phyloP scores from a whole-genome alignment of 2,113 vertebrate genomes.

The Clarias magur region DNA sequence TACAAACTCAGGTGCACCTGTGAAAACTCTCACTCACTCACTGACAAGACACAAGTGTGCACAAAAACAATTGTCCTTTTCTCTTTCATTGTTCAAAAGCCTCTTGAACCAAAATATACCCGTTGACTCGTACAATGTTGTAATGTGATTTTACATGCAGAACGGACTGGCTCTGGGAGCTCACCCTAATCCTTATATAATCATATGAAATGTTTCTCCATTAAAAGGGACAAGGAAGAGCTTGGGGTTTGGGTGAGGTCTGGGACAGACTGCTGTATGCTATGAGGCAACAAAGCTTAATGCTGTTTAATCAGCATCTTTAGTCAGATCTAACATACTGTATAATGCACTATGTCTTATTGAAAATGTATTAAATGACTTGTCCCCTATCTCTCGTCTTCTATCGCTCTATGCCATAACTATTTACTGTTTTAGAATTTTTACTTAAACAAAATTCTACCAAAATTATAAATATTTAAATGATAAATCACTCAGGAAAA shows the following conservation, averaged over 20 bases:
- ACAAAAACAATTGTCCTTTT: conserved; percentile 48
- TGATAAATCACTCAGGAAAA: too few relatives aligned
- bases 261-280: background rate
- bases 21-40: conserved; percentile 33
- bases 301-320: background rate
- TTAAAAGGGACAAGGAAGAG: background rate
- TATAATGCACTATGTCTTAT: background rate
- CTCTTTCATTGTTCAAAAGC: conserved; percentile 50
- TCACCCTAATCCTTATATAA: background rate
- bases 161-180: background rate
- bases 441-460: too few relatives aligned
- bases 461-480: too few relatives aligned
- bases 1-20: conserved; percentile 58
- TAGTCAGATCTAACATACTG: background rate
- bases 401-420: background rate
- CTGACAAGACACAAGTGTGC: conserved; percentile 5
- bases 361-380: background rate
- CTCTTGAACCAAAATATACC: conserved; percentile 10
- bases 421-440: background rate
- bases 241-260: background rate
- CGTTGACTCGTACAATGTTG: conserved; percentile 56
- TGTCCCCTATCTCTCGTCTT: background rate
- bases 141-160: conserved; percentile 58
- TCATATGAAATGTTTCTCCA: background rate
- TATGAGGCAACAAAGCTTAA: background rate